These are phyloP conservation scores for Zaprionus nigranus DNA, from an alignment of 1,140 invertebrate genomes.

Conservation along the genomic window DNA sequence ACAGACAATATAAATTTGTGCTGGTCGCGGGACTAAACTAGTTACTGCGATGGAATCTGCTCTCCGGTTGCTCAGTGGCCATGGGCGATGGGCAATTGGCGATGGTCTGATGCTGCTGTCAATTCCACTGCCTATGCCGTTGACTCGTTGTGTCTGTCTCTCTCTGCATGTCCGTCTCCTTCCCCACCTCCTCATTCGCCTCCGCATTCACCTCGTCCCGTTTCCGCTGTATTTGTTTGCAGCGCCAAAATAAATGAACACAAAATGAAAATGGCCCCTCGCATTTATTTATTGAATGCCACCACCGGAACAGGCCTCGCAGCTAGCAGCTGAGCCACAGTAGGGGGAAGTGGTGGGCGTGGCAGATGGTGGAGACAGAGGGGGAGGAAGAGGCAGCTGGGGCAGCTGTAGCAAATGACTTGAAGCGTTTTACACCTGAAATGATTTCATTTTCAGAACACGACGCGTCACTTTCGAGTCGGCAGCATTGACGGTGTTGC, in stretches of 20 bases:
- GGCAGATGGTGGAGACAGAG: too few relatives aligned
- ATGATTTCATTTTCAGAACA: conserved; percentile 67
- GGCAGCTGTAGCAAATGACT: conserved; percentile 50
- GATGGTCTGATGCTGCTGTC: background rate
- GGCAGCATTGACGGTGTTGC: background rate
- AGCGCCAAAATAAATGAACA: conserved; percentile 45
- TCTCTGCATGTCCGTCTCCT: background rate
- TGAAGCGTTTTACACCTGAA: conserved; percentile 75
- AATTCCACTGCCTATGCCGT: background rate
- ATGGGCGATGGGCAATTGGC: background rate
- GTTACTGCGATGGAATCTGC: background rate
- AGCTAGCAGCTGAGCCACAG: background rate
- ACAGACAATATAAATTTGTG: conserved; percentile 3
- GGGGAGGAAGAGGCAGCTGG: background rate
- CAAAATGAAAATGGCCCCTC: conserved; percentile 49
- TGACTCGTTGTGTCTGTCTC: background rate
- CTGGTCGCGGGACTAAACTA: conserved; percentile 4
- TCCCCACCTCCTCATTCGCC: background rate
- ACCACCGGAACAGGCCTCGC: conserved; percentile 20
- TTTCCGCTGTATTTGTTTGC: conserved; percentile 36
- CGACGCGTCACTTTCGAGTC: conserved; percentile 25
- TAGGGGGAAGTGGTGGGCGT: background rate
- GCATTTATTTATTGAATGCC: conserved; percentile 54
- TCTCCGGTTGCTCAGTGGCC: background rate
- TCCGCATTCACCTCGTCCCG: background rate